These are phyloP conservation scores for Gastracanthus pulcherrimus DNA, from an alignment of 2,888 invertebrate species.

Conservation along the genomic window DNA sequence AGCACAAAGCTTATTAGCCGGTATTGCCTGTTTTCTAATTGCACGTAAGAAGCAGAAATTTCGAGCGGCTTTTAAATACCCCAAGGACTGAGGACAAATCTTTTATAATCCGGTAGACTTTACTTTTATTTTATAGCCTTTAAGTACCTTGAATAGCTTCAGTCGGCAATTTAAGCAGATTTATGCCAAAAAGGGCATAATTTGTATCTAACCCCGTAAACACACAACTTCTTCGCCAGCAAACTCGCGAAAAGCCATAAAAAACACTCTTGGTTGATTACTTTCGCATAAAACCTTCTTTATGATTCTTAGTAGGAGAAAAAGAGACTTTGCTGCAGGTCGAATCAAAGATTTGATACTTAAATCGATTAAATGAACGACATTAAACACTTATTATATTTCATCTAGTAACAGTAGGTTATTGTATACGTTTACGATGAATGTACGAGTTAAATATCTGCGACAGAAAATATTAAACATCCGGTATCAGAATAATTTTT, in stretches of 20 bases:
- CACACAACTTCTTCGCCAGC: conserved; percentile 9
- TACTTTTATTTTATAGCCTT: background rate
- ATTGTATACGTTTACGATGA: too few relatives aligned
- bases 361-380: too few relatives aligned
- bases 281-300: conserved; percentile 19
- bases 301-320: background rate
- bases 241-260: conserved; percentile 7
- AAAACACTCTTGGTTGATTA: conserved; percentile 19
- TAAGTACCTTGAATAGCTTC: background rate
- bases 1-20: background rate
- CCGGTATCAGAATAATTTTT: too few relatives aligned
- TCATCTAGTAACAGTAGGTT: too few relatives aligned
- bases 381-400: too few relatives aligned
- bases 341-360: too few relatives aligned
- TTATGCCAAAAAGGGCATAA: background rate
- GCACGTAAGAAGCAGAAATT: background rate
- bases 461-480: too few relatives aligned
- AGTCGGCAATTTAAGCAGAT: background rate
- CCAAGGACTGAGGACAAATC: background rate
- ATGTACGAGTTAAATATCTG: too few relatives aligned
- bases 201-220: too few relatives aligned
- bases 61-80: background rate
- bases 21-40: conserved; percentile 1
- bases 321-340: too few relatives aligned
- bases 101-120: background rate